Base-by-base conservation (phyloP, 1,140 invertebrate species). In the Psix sp. region DNA sequence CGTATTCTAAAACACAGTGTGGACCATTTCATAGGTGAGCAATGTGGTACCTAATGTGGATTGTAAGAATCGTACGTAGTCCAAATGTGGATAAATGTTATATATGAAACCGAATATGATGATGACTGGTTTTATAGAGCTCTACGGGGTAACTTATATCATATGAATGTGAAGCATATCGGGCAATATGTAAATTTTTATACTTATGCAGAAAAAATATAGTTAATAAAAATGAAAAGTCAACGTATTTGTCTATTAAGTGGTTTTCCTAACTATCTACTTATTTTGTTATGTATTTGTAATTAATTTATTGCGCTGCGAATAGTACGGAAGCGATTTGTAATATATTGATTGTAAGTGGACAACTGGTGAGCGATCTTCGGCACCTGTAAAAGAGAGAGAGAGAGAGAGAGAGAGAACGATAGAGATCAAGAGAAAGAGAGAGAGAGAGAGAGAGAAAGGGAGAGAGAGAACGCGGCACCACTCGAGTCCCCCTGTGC, bases 401-500 rank as follows among this genome's bases (percentile, higher is more conserved):
- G 7, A n/a, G n/a, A 29, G n/a, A 29, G 7, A 10, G 26, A 29
- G 20, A 21, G 48, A 24, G 17, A 51, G 2, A n/a, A n/a, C n/a
- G n/a, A n/a, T n/a, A 7, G 26, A n/a, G 2, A 10, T 7, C 7
- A 10, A n/a, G n/a, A 29, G n/a, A 29, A 10, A 10, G 26, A 29
- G 20, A 21, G 48, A 24, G 17, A 51, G 2, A n/a, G n/a, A n/a
- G n/a, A n/a, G n/a, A n/a, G n/a, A n/a, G n/a, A n/a, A n/a, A n/a
- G n/a, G n/a, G n/a, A n/a, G n/a, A n/a, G n/a, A 24, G 3, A 24
- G 3, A 7, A 24, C 21, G 3, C 21, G 21, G 63, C 36, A 52
- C 29, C 45, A 70, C 52, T 65, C 59, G 40, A 13, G 21, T 33
- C 59, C 66, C 60, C 42, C 39, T 74, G 59, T 84, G 65, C 72